Conservation (phyloP, 2,888 invertebrate species). For the Beris morrisii region DNA sequence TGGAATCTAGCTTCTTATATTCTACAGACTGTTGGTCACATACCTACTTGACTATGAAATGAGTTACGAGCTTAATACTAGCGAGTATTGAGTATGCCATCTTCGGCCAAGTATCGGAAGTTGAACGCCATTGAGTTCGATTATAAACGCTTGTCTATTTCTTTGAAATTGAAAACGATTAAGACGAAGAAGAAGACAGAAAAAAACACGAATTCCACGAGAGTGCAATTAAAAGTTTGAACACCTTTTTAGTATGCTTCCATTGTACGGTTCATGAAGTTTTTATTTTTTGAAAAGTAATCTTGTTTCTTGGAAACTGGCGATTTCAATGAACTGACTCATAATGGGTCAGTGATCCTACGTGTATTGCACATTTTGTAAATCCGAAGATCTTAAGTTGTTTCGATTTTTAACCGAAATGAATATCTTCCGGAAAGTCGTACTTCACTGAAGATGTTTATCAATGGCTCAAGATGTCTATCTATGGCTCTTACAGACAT, state of each 20-base stretch:
- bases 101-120: constrained; percentile 9
- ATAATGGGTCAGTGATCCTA: constrained; percentile 6
- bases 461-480: too few relatives aligned
- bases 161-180: constrained; percentile 26
- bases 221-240: constrained; percentile 19
- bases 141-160: constrained; percentile 7
- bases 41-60: too few relatives aligned
- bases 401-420: too few relatives aligned
- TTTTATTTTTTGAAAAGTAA: neutral
- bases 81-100: too few relatives aligned
- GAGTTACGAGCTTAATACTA: too few relatives aligned
- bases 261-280: constrained; percentile 3
- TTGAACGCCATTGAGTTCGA: constrained; percentile 25
- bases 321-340: neutral
- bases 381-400: too few relatives aligned
- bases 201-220: neutral
- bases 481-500: too few relatives aligned
- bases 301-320: constrained; percentile 14
- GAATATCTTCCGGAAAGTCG: too few relatives aligned
- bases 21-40: too few relatives aligned
- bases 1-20: too few relatives aligned
- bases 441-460: too few relatives aligned
- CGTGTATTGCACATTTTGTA: neutral
- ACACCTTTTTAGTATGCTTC: constrained; percentile 23
- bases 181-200: neutral